Percentiles rank a stretch among this genome's conserved stretches.
Evolutionary conservation across 2,113 vertebrate genomes (phyloP).

Genomic region (Clarias batrachus): DNA sequence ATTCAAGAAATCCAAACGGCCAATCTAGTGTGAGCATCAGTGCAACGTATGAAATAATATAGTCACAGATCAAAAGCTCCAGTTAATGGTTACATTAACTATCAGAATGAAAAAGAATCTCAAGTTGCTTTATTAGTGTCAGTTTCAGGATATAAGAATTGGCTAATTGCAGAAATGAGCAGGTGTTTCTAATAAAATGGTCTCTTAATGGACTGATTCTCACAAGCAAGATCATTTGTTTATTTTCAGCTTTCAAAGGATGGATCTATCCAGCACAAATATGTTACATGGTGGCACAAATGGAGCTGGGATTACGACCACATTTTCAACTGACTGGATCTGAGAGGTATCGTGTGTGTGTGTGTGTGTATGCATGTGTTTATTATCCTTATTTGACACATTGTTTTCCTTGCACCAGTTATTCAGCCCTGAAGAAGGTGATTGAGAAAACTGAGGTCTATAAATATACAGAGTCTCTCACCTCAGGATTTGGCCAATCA

Average conservation of each 20-base stretch:
- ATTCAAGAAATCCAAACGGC: no score
- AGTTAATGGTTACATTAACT: no score
- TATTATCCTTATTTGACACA: no score
- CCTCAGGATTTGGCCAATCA: not conserved
- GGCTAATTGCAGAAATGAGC: not conserved
- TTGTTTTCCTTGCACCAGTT: not conserved
- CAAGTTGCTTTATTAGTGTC: not conserved
- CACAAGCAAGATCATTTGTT: no score
- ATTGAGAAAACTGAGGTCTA: slow-evolving; percentile 11
- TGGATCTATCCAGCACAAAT: not conserved
- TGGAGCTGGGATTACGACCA: not conserved
- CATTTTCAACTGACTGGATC: not conserved
- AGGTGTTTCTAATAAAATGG: not conserved
- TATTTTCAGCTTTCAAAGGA: not conserved
- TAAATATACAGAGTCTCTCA: not conserved
- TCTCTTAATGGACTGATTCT: not conserved
- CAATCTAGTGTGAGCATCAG: no score
- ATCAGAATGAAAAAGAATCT: no score
- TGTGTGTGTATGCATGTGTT: not conserved
- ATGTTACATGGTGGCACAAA: not conserved
- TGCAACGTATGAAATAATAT: no score
- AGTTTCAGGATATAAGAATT: not conserved
- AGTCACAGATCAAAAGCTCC: no score
- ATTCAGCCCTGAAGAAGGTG: not conserved
- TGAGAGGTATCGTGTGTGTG: no score